Conservation (phyloP, 2,113 vertebrate genomes). For the Hystrix cristata region DNA sequence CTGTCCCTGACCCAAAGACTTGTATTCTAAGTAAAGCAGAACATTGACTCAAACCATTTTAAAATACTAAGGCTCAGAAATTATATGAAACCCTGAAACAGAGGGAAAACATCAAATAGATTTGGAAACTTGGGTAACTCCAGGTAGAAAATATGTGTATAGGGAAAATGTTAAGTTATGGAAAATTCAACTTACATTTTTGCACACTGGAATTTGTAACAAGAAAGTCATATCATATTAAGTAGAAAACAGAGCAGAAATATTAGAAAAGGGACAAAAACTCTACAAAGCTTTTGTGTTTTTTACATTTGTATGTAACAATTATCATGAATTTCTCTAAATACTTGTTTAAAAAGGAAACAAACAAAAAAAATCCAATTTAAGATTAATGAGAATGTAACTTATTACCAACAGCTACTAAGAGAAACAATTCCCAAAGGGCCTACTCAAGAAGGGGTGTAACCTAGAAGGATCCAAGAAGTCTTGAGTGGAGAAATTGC, state of each 20-base stretch:
- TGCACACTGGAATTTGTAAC: not conserved
- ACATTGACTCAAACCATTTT: not conserved
- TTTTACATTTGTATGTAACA: not conserved
- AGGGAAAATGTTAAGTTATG: not conserved
- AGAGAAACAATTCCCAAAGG: not conserved
- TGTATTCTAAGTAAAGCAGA: not conserved
- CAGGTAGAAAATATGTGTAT: not conserved
- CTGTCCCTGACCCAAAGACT: accelerated
- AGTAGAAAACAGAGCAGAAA: not conserved
- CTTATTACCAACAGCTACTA: not conserved
- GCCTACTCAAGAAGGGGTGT: not conserved
- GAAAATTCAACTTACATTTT: conserved; percentile 44
- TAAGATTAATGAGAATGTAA: not conserved
- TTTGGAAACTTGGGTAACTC: not conserved
- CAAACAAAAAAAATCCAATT: not conserved
- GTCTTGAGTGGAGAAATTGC: not conserved
- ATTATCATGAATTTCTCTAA: not conserved
- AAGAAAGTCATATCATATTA: not conserved
- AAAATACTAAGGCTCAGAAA: not conserved
- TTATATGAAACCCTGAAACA: not conserved
- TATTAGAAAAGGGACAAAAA: not conserved
- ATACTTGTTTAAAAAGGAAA: not conserved
- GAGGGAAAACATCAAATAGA: not conserved
- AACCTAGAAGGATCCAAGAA: not conserved
- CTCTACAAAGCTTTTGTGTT: not conserved